Conservation (phyloP, 2,113 vertebrate species). For the Megalops atlanticus region DNA sequence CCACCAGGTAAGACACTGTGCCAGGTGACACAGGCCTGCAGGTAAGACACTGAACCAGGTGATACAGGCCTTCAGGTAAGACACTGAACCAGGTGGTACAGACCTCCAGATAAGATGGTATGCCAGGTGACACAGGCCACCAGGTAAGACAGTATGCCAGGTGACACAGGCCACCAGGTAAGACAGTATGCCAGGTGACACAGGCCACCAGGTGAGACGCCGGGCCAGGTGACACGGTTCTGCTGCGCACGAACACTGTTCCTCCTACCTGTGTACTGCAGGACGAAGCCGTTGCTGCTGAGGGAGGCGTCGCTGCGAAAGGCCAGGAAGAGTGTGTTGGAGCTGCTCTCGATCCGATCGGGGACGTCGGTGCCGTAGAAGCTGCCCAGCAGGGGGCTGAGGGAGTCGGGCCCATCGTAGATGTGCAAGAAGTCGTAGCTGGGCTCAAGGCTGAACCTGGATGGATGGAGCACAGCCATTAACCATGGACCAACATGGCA, state of each 20-base stretch:
- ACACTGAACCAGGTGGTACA: too few species aligned
- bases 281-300: slow-evolving; percentile 91
- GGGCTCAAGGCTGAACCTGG: slow-evolving; percentile 93
- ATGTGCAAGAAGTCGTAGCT: slow-evolving; percentile 97
- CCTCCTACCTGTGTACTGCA: slow-evolving; percentile 89
- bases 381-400: slow-evolving; percentile 91
- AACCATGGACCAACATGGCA: too few species aligned
- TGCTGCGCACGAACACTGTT: not conserved
- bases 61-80: too few species aligned
- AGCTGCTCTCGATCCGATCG: slow-evolving; percentile 91
- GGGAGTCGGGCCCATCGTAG: slow-evolving; percentile 91
- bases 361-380: slow-evolving; percentile 91
- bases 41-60: too few species aligned
- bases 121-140: too few species aligned
- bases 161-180: not conserved
- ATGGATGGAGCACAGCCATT: slow-evolving; percentile 10
- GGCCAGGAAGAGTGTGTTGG: slow-evolving; percentile 92
- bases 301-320: slow-evolving; percentile 94
- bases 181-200: not conserved
- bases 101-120: too few species aligned
- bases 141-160: not conserved
- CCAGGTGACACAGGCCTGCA: too few species aligned
- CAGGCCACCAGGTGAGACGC: too few species aligned
- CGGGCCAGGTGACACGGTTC: not conserved
- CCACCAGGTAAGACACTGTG: too few species aligned